phyloP scores from a whole-genome alignment of 2,888 invertebrate genomes.

The Cheilosia pagana region DNA sequence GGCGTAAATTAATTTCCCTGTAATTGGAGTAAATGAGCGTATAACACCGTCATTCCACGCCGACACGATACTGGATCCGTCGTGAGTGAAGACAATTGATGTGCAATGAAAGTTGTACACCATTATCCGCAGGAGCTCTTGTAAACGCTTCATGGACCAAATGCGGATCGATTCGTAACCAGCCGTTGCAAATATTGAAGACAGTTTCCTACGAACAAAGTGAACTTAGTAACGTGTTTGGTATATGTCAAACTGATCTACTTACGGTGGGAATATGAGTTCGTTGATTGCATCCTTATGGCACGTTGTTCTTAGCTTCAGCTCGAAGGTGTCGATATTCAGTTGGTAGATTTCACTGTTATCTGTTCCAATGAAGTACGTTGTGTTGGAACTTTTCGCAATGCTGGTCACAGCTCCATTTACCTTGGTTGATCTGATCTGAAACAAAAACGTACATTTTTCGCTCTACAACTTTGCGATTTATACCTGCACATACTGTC shows the following conservation, averaged over 20 bases:
- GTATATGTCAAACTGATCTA: conserved; percentile 70
- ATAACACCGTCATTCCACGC: conserved; percentile 94
- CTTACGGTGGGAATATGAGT: conserved; percentile 92
- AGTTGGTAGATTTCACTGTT: conserved; percentile 92
- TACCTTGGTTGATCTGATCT: conserved; percentile 86
- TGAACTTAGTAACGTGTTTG: neutral
- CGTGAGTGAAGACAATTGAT: conserved; percentile 89
- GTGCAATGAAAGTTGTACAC: conserved; percentile 95
- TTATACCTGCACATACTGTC: conserved; percentile 81
- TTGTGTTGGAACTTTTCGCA: conserved; percentile 85
- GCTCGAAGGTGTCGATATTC: conserved; percentile 87
- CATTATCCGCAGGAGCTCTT: conserved; percentile 92
- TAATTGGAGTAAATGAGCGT: conserved; percentile 91
- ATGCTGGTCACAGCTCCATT: conserved; percentile 90
- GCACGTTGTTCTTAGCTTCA: conserved; percentile 90
- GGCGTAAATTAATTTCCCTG: conserved; percentile 91
- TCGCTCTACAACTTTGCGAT: neutral
- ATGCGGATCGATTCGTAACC: conserved; percentile 93
- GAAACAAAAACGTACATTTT: conserved; percentile 20
- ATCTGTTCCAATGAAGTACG: conserved; percentile 90
- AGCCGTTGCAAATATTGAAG: conserved; percentile 94
- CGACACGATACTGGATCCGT: conserved; percentile 92
- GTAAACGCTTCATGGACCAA: conserved; percentile 90
- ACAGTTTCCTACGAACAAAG: conserved; percentile 86
- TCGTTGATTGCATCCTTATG: conserved; percentile 92